Evolutionary conservation across 2,888 invertebrate genomes (phyloP), one percentile per base, ranked within the genome.

Genomic region (Argyresthia goedartella): DNA sequence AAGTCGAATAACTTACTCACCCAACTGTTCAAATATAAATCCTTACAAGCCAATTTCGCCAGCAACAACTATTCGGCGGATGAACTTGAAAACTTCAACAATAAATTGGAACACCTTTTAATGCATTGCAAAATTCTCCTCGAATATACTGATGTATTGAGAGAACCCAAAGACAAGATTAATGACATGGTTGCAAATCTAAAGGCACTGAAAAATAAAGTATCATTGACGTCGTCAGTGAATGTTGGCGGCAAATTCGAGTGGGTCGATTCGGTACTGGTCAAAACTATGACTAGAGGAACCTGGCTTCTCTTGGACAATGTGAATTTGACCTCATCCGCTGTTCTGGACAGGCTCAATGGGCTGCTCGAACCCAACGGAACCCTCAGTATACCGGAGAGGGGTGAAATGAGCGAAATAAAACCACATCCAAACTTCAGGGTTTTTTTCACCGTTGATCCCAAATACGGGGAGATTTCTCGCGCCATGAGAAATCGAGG

Each of bases 401-500:
- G 97, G 62, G 98, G 99, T 4, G 93, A 94, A 33, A 76, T 91
- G 52, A 94, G 94, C 48, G 88, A 91, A 56, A 91, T 98, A 15
- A 89, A 76, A 62, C 97, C 98, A 1, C 97, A 99, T 73, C 88
- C 91, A 9, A 91, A 97, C 69, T 99, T 99, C 73, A 91, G 98
- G 59, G 90, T 99, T 42, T 97, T 99, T 69, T 90, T 99, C 55
- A 93, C 97, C 0, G 95, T 98, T 92, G 96, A 99, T 79, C 96
- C 98, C 0, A 93, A 92, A 66, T 92, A 95, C 77, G 99, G 99
- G 0, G 97, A 98, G 77, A 94, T 99, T 58, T 99, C 99, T 0
- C 90, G 96, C 61, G 99, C 99, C 0, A 99, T 99, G 99, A 90
- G 99, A 55, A 99, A 99, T 76, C 90, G 99, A 65, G 98, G 99